Evolutionary conservation across 2,888 invertebrate genomes (phyloP).

Genomic region (Oligia latruncula): DNA sequence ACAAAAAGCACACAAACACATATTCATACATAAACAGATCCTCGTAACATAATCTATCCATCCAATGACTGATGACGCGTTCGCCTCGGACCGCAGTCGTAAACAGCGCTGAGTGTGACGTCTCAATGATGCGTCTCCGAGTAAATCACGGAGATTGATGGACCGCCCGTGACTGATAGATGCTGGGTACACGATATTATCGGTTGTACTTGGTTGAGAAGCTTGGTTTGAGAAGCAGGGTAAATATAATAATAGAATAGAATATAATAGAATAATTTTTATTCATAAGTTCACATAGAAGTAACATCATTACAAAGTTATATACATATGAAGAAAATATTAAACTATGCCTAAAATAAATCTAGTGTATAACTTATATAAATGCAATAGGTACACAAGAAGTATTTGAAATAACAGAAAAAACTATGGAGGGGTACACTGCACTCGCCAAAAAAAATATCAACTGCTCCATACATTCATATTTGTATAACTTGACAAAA

Average conservation of each 20-base stretch:
- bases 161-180: conserved; percentile 57
- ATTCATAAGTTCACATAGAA: no score
- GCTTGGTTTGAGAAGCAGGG: background rate
- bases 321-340: no score
- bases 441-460: background rate
- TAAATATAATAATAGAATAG: no score
- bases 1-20: background rate
- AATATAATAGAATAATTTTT: no score
- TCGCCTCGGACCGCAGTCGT: conserved; percentile 38
- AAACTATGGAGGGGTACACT: no score
- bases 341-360: no score
- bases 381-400: background rate
- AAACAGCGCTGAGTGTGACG: conserved; percentile 62
- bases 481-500: background rate
- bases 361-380: no score
- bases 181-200: conserved; percentile 34
- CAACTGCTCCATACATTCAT: background rate
- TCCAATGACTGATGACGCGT: conserved; percentile 52
- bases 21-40: background rate
- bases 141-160: conserved; percentile 68
- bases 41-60: conserved; percentile 38
- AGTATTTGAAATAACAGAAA: background rate
- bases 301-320: no score
- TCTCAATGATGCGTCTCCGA: conserved; percentile 67
- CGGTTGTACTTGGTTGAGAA: conserved; percentile 4